These are phyloP conservation scores for Sesamia inferens DNA, from an alignment of 2,888 invertebrate species.

Conservation along the genomic window DNA sequence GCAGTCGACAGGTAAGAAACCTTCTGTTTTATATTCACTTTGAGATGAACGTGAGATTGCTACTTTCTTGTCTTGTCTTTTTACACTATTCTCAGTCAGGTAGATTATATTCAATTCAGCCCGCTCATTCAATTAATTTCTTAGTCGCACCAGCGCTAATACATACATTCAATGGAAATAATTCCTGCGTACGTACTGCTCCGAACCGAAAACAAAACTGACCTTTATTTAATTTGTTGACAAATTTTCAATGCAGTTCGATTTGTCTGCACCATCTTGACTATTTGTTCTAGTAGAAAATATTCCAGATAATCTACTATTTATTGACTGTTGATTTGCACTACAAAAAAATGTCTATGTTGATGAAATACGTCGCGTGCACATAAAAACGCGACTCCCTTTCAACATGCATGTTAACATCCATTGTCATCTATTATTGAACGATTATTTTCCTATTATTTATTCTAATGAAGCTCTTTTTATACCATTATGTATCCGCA, in stretches of 20 bases:
- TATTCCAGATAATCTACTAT: background rate
- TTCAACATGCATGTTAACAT: constrained; percentile 20
- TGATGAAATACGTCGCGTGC: constrained; percentile 20
- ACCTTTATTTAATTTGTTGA: background rate
- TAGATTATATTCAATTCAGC: background rate
- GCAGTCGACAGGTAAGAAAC: background rate
- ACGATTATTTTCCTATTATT: constrained; percentile 43
- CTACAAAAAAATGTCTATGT: background rate
- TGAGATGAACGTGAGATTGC: background rate
- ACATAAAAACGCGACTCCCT: constrained; percentile 16
- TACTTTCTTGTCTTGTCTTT: background rate
- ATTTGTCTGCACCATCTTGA: background rate
- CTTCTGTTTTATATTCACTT: constrained; percentile 3
- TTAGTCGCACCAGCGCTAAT: too few relatives aligned
- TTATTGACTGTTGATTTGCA: background rate
- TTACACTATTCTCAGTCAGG: background rate
- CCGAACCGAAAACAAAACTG: background rate
- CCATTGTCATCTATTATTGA: constrained; percentile 55
- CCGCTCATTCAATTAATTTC: too few relatives aligned
- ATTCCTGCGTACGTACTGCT: too few relatives aligned
- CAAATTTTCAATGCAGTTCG: background rate
- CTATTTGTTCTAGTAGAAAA: background rate
- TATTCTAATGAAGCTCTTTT: constrained; percentile 36
- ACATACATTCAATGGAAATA: too few relatives aligned
- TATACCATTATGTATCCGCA: constrained; percentile 20